These are phyloP conservation scores for Stenolophus ochropezus DNA, from an alignment of 2,888 invertebrate species.

Conservation along the genomic window DNA sequence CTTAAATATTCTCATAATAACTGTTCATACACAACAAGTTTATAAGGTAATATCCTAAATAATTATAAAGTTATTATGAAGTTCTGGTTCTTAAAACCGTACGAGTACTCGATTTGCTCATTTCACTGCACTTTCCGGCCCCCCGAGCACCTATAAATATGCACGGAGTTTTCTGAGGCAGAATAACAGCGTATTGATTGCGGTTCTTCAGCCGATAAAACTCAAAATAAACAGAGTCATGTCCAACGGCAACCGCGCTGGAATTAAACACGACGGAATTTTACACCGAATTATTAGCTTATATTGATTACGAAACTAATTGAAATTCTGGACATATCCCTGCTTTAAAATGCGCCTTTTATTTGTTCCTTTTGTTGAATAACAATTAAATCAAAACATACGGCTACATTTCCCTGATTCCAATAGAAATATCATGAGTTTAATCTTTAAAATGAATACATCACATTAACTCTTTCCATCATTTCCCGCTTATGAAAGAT, in stretches of 20 bases:
- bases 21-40: background rate
- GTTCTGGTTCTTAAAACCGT: background rate
- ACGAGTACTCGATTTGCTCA: background rate
- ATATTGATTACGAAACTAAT: slow-evolving; percentile 17
- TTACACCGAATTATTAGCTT: slow-evolving; percentile 1
- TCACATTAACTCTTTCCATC: background rate
- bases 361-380: background rate
- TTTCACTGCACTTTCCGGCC: background rate
- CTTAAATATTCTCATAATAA: background rate
- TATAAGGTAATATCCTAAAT: background rate
- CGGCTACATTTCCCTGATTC: background rate
- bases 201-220: background rate
- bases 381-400: background rate
- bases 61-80: background rate
- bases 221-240: slow-evolving; percentile 16
- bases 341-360: background rate
- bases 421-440: background rate
- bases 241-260: background rate
- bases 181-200: slow-evolving; percentile 27
- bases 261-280: background rate
- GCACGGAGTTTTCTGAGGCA: slow-evolving; percentile 21
- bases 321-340: slow-evolving; percentile 3
- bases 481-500: no score
- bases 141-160: slow-evolving; percentile 13
- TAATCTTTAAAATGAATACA: background rate